Conservation (phyloP, 2,113 vertebrate genomes). For the Vulpes lagopus region DNA sequence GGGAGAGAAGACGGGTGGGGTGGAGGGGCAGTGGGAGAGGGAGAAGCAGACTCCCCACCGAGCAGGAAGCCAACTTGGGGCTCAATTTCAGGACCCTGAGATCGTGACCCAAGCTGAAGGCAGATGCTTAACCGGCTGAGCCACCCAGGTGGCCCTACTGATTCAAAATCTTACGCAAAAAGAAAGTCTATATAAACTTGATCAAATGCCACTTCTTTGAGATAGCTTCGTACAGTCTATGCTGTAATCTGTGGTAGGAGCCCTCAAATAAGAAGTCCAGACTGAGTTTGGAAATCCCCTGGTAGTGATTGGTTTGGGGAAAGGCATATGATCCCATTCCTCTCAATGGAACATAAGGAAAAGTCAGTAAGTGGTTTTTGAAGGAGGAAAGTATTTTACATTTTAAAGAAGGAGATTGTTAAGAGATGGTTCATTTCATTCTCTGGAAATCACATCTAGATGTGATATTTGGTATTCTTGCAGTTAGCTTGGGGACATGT, state of each 20-base stretch:
- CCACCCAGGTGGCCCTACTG: neutral
- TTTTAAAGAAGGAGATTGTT: neutral
- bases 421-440: neutral
- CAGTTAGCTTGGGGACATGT: neutral
- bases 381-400: neutral
- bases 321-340: neutral
- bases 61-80: neutral
- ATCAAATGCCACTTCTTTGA: neutral
- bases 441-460: neutral
- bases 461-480: neutral
- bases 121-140: too few relatives aligned
- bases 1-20: neutral
- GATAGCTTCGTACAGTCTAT: too few relatives aligned
- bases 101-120: neutral
- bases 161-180: neutral
- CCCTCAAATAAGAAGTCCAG: neutral
- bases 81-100: neutral
- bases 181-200: neutral
- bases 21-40: neutral
- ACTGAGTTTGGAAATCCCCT: neutral
- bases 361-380: neutral
- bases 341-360: neutral
- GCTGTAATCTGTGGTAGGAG: too few relatives aligned
- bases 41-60: neutral
- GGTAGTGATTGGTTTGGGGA: neutral